Percentiles rank a stretch among this genome's conserved stretches.
phyloP scores from a whole-genome alignment of 2,797 vertebrate genomes.

The Anabas testudineus region DNA sequence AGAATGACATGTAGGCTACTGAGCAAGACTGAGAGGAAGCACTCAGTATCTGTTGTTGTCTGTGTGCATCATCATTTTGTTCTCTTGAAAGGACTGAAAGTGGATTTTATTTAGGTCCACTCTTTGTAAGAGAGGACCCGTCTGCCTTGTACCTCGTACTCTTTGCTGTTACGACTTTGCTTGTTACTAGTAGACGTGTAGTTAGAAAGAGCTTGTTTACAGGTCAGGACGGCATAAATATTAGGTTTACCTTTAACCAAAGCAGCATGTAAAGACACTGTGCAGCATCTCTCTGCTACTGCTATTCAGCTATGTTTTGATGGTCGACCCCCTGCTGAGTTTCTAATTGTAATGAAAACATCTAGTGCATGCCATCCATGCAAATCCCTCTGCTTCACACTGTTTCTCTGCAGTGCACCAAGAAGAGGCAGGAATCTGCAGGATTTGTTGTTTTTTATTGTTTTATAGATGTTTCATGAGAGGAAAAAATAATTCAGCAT shows the following conservation, averaged over 20 bases:
- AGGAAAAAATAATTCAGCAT: no score
- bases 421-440: no score
- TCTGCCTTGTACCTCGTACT: slow-evolving; percentile 12
- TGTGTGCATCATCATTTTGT: slow-evolving; percentile 12
- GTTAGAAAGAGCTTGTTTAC: background rate
- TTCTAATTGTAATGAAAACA: background rate
- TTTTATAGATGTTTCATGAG: no score
- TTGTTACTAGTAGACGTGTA: background rate
- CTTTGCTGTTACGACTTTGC: slow-evolving; percentile 1
- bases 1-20: slow-evolving; percentile 12
- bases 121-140: slow-evolving; percentile 8
- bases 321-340: background rate
- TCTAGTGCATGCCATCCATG: background rate
- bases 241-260: background rate
- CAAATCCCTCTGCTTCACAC: no score
- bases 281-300: no score
- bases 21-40: slow-evolving; percentile 7
- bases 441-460: no score
- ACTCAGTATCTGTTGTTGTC: slow-evolving; percentile 13
- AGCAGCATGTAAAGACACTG: background rate
- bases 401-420: no score
- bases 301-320: background rate
- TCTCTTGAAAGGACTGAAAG: slow-evolving; percentile 1
- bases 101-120: slow-evolving; percentile 4
- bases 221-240: background rate